Evolutionary conservation across 2,113 vertebrate species (phyloP).

Genomic region (Indicator indicator): DNA sequence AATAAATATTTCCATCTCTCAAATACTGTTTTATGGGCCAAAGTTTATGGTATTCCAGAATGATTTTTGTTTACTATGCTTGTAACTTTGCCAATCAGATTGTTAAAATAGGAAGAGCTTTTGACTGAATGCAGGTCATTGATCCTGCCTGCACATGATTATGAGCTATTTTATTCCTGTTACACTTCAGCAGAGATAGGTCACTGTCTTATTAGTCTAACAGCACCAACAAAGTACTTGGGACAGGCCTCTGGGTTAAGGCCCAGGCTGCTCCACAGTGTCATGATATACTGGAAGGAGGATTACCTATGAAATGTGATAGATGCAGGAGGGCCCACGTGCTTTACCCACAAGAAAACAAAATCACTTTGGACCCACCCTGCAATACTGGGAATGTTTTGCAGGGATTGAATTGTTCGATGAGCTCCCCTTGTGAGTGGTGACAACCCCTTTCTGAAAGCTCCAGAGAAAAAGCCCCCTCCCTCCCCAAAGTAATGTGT

Average conservation of each 20-base stretch:
- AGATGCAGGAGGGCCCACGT: background rate
- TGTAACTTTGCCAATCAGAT: conserved; percentile 74
- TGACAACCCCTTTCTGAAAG: background rate
- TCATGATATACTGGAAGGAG: conserved; percentile 46
- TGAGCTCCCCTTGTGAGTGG: background rate
- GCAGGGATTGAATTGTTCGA: background rate
- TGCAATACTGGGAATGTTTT: background rate
- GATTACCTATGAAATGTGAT: conserved; percentile 43
- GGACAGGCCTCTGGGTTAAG: conserved; percentile 43
- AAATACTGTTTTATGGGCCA: conserved; percentile 51
- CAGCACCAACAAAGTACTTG: conserved; percentile 36
- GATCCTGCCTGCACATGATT: conserved; percentile 66
- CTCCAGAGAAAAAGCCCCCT: background rate
- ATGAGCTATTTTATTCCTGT: conserved; percentile 72
- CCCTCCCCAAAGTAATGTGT: background rate
- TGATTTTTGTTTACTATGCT: conserved; percentile 61
- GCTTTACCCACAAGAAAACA: background rate
- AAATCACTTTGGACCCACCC: background rate
- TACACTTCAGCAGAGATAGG: conserved; percentile 66
- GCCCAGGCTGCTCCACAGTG: conserved; percentile 17
- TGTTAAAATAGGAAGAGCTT: conserved; percentile 70
- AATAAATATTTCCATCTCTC: conserved; percentile 43
- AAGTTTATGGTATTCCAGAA: conserved; percentile 54
- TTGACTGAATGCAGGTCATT: conserved; percentile 63
- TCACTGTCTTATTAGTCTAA: conserved; percentile 70